Evolutionary conservation across 2,888 invertebrate species (phyloP).

Genomic region (Meganola albula): DNA sequence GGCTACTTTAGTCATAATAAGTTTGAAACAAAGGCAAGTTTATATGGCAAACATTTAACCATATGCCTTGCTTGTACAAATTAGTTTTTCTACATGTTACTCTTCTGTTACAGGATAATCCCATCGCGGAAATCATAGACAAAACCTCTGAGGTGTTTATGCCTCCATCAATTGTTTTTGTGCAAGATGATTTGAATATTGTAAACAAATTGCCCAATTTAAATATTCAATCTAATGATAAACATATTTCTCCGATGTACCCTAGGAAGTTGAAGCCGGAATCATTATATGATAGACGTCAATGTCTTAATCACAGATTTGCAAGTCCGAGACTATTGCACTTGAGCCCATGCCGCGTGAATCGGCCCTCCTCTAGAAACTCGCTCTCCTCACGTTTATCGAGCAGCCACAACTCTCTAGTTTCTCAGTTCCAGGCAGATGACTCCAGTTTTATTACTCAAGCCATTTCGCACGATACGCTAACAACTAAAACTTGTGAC

Average conservation of each 20-base stretch:
- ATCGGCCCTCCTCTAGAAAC: conserved; percentile 85
- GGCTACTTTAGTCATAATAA: too few relatives aligned
- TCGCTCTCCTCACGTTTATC: conserved; percentile 88
- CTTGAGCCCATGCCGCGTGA: conserved; percentile 78
- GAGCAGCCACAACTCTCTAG: conserved; percentile 90
- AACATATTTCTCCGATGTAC: conserved; percentile 57
- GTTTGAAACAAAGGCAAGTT: too few relatives aligned
- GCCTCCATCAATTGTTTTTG: conserved; percentile 44
- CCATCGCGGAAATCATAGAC: conserved; percentile 37
- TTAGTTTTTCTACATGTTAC: too few relatives aligned
- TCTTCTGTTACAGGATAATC: conserved; percentile 66
- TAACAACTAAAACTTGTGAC: conserved; percentile 82
- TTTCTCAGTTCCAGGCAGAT: conserved; percentile 85
- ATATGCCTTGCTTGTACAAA: too few relatives aligned
- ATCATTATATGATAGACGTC: conserved; percentile 57
- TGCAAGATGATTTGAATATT: conserved; percentile 40
- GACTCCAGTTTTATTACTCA: conserved; percentile 93
- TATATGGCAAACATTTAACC: too few relatives aligned
- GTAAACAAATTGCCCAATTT: conserved; percentile 35
- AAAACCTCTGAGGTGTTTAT: conserved; percentile 41
- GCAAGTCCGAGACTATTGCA: conserved; percentile 74
- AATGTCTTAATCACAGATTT: conserved; percentile 62
- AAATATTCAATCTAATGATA: conserved; percentile 40
- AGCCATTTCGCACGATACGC: conserved; percentile 91
- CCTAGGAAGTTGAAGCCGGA: conserved; percentile 59